Conservation (phyloP, 2,797 vertebrate species). For the Rhynchonycteris naso region DNA sequence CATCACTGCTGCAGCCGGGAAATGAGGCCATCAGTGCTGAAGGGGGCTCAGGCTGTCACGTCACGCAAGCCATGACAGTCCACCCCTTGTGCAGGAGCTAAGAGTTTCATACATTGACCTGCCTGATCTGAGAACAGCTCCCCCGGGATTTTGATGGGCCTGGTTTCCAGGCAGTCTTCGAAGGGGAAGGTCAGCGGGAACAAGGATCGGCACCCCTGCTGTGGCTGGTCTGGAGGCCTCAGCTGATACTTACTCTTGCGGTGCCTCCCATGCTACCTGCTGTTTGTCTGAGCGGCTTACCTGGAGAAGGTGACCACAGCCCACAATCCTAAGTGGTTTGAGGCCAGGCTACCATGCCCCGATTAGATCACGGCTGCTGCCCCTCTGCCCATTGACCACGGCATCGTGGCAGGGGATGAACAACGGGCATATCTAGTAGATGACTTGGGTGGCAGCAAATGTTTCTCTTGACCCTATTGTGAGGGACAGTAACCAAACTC, state of each 20-base stretch:
- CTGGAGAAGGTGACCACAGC: background rate
- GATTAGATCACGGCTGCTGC: no score
- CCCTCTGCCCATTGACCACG: no score
- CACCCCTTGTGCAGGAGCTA: no score
- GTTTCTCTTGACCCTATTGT: background rate
- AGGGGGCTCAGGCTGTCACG: no score
- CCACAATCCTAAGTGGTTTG: no score
- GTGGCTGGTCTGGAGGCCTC: no score
- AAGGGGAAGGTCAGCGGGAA: background rate
- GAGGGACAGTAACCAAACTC: background rate
- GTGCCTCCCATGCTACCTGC: no score
- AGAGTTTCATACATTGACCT: background rate
- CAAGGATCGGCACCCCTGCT: no score
- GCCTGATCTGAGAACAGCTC: background rate
- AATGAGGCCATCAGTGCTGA: background rate
- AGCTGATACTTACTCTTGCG: rapidly evolving
- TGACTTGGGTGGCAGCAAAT: background rate
- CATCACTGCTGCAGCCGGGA: no score
- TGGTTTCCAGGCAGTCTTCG: background rate
- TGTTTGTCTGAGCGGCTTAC: background rate
- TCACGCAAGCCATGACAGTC: no score
- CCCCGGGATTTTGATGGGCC: no score
- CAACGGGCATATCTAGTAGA: background rate
- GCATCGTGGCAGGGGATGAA: no score
- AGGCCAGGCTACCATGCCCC: background rate